Percentiles rank a stretch among this genome's conserved stretches.
phyloP scores from a whole-genome alignment of 2,113 vertebrate species.

The Erythrolamprus reginae region DNA sequence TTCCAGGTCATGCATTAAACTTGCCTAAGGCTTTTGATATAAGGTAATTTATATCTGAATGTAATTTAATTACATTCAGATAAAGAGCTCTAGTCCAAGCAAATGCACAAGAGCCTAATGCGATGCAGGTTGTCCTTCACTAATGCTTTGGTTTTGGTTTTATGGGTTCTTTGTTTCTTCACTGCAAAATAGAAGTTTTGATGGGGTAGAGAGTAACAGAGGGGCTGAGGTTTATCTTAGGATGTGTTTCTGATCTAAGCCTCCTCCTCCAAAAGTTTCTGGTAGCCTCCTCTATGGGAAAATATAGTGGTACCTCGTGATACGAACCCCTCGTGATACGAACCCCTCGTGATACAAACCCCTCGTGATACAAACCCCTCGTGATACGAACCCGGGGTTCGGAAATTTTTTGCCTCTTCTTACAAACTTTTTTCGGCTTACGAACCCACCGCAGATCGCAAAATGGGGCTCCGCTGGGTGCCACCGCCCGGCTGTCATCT shows the following conservation, averaged over 20 bases:
- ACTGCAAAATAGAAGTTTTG: neutral
- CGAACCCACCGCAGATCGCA: too few relatives aligned
- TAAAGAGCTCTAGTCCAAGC: neutral
- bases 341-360: too few relatives aligned
- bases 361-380: too few relatives aligned
- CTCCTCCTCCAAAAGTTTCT: neutral
- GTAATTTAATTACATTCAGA: neutral
- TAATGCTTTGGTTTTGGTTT: neutral
- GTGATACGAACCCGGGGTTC: too few relatives aligned
- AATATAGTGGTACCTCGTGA: too few relatives aligned
- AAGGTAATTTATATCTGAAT: neutral
- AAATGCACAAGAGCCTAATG: neutral
- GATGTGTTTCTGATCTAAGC: neutral
- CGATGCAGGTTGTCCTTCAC: neutral
- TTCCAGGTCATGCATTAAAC: neutral
- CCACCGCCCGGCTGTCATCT: too few relatives aligned
- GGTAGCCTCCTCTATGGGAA: neutral
- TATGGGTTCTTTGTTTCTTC: neutral
- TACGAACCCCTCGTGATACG: too few relatives aligned
- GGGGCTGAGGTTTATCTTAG: neutral
- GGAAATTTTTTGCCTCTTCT: too few relatives aligned
- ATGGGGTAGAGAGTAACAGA: neutral
- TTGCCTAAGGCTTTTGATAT: neutral
- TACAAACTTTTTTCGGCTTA: too few relatives aligned
- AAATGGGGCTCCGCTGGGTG: too few relatives aligned